phyloP scores from a whole-genome alignment of 1,140 invertebrate species.

The Whitmania pigra region DNA sequence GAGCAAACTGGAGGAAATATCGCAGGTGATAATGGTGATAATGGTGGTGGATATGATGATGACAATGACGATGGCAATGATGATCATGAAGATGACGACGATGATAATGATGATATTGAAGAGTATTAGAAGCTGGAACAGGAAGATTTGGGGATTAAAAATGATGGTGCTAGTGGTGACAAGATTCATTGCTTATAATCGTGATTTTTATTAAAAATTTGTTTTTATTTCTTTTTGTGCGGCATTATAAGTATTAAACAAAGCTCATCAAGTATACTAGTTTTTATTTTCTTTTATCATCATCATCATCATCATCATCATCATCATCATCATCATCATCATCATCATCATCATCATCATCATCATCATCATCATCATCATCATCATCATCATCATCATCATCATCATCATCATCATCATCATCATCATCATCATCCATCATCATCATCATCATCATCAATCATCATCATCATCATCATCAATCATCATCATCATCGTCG shows the following conservation, averaged over 20 bases:
- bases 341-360: conserved; percentile 17
- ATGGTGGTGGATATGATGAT: conserved; percentile 13
- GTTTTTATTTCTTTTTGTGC: no score
- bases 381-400: no score
- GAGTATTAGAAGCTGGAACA: no score
- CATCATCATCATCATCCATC: no score
- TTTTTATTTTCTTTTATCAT: no score
- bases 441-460: neutral
- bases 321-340: conserved; percentile 16
- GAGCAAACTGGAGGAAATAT: conserved; percentile 75
- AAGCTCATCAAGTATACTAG: no score
- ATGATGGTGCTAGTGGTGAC: no score
- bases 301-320: conserved; percentile 11
- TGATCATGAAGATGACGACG: conserved; percentile 18
- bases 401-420: no score
- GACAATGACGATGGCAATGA: conserved; percentile 16
- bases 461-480: conserved; percentile 5
- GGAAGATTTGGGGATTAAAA: no score
- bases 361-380: no score
- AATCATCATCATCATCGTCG: neutral
- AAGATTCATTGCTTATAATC: no score
- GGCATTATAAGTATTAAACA: no score
- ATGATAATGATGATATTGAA: conserved; percentile 15
- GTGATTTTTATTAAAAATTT: neutral
- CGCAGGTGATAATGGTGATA: conserved; percentile 43